phyloP scores from a whole-genome alignment of 2,797 vertebrate genomes.

The Iguana delicatissima region DNA sequence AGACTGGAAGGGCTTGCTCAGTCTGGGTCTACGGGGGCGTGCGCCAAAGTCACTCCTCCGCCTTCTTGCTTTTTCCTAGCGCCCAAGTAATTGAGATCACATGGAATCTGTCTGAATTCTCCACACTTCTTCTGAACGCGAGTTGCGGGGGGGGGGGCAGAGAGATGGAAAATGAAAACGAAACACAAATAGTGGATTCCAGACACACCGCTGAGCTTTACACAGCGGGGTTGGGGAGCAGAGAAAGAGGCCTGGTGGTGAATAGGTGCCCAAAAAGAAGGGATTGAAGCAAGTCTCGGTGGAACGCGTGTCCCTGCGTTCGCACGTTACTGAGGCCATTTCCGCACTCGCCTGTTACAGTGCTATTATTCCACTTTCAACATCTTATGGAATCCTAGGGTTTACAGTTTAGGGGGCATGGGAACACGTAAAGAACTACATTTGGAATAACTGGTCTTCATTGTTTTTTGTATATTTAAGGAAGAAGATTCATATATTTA shows the following conservation, averaged over 20 bases:
- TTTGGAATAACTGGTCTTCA: not conserved
- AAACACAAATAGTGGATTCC: not conserved
- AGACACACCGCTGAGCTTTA: not conserved
- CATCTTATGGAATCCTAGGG: too few relatives aligned
- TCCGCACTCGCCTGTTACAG: too few relatives aligned
- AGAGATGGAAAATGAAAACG: conserved; percentile 7
- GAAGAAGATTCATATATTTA: too few relatives aligned
- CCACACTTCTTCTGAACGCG: conserved; percentile 6
- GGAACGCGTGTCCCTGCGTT: too few relatives aligned
- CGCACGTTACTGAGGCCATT: too few relatives aligned
- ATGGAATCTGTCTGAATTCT: conserved; percentile 32
- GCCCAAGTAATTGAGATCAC: conserved; percentile 58
- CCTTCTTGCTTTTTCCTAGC: not conserved
- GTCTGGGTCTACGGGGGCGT: too few relatives aligned
- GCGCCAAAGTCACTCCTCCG: too few relatives aligned
- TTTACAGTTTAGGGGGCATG: too few relatives aligned
- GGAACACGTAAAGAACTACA: not conserved
- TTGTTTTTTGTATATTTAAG: too few relatives aligned
- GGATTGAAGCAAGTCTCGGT: not conserved
- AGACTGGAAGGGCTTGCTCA: not conserved
- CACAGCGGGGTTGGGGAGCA: not conserved
- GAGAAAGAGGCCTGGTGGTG: not conserved
- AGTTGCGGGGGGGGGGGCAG: too few relatives aligned
- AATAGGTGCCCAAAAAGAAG: too few relatives aligned
- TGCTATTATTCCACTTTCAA: too few relatives aligned